Percentiles rank a stretch among this genome's conserved stretches.
Conservation (phyloP, 2,888 invertebrate genomes). For the Drosophila imparisetae region DNA sequence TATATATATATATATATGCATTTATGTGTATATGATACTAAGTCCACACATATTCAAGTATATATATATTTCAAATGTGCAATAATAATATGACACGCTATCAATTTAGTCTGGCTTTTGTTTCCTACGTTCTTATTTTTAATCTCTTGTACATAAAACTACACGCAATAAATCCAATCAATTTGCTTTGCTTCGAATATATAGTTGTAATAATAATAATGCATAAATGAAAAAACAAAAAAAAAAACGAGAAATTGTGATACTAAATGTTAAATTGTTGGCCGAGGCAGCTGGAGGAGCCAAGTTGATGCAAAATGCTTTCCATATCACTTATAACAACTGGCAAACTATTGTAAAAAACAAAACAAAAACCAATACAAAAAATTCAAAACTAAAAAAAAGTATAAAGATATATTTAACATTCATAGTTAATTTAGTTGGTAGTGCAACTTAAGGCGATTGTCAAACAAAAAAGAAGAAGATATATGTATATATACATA, state of each 20-base stretch:
- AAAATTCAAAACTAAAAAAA: conserved; percentile 16
- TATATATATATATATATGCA: conserved; percentile 27
- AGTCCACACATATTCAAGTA: conserved; percentile 39
- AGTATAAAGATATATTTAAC: conserved; percentile 48
- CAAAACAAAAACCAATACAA: conserved; percentile 8
- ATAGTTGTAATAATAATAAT: conserved; percentile 15
- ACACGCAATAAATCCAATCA: conserved; percentile 47
- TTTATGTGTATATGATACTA: conserved; percentile 21
- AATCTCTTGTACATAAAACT: conserved; percentile 52
- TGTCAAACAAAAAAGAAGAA: conserved; percentile 51
- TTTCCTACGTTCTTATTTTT: conserved; percentile 70
- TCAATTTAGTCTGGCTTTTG: conserved; percentile 73
- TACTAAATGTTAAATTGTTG: conserved; percentile 73
- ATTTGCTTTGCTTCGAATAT: conserved; percentile 63
- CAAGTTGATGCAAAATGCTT: conserved; percentile 68
- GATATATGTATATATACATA: conserved; percentile 8
- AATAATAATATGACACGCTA: conserved; percentile 74
- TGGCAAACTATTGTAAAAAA: conserved; percentile 60
- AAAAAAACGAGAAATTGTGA: conserved; percentile 75
- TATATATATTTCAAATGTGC: conserved; percentile 68
- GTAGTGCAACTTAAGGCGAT: conserved; percentile 55
- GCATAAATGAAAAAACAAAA: conserved; percentile 13
- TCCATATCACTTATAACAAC: conserved; percentile 70
- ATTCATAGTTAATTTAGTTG: conserved; percentile 78
- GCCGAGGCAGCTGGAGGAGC: conserved; percentile 41